Evolutionary conservation across 2,888 invertebrate species (phyloP).

Genomic region (Campoplex capitator): DNA sequence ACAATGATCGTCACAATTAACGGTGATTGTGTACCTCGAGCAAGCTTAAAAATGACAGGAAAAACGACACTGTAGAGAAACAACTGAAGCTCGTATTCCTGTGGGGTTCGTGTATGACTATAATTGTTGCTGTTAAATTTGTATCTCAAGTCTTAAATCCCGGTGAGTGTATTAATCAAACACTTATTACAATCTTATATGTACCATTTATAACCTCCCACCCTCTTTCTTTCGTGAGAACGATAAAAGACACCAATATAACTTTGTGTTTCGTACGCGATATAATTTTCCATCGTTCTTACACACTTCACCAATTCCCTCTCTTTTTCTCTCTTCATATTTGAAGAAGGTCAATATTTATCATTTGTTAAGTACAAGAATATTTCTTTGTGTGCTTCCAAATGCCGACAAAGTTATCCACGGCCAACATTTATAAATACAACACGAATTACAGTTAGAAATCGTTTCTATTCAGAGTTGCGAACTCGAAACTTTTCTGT

Average conservation of each 20-base stretch:
- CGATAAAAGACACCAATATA: slow-evolving; percentile 14
- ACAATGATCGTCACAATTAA: slow-evolving; percentile 38
- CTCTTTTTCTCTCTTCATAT: slow-evolving; percentile 17
- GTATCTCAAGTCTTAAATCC: not conserved
- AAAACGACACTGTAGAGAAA: slow-evolving; percentile 12
- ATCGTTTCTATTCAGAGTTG: slow-evolving; percentile 29
- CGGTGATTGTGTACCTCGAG: slow-evolving; percentile 23
- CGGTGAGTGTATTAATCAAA: slow-evolving; percentile 28
- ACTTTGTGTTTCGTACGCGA: not conserved
- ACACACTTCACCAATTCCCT: not conserved
- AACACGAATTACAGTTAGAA: slow-evolving; percentile 48
- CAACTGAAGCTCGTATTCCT: slow-evolving; percentile 6
- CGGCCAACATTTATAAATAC: slow-evolving; percentile 69
- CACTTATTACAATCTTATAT: slow-evolving; percentile 5
- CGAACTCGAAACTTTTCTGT: not conserved
- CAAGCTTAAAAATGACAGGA: slow-evolving; percentile 33
- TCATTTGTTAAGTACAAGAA: slow-evolving; percentile 54
- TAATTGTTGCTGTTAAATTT: slow-evolving; percentile 1
- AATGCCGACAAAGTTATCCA: slow-evolving; percentile 73
- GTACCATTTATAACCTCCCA: slow-evolving; percentile 24
- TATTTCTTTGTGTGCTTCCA: slow-evolving; percentile 61
- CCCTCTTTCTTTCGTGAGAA: not conserved
- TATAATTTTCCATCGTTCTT: slow-evolving; percentile 19
- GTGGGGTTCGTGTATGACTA: not conserved
- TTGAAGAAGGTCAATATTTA: slow-evolving; percentile 68